Conservation (phyloP, 2,113 vertebrate genomes). For the Hipposideros armiger region DNA sequence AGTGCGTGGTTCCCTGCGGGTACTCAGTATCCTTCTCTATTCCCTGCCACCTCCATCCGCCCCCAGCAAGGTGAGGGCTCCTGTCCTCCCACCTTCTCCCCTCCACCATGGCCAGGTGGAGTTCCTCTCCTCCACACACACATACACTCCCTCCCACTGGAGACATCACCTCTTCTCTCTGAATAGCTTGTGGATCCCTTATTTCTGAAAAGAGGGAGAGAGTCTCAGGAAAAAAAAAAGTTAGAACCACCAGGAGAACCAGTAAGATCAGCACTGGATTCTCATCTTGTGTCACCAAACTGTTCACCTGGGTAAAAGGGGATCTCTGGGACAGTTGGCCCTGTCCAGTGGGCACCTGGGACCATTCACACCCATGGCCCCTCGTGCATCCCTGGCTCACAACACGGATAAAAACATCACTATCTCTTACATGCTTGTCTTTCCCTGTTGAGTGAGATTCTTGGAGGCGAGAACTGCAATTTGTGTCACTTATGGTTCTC, state of each 20-base stretch:
- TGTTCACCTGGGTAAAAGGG: rapidly evolving
- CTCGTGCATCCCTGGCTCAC: neutral
- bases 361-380: rapidly evolving
- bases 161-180: too few relatives aligned
- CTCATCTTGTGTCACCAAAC: neutral
- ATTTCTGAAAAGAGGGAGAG: neutral
- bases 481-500: neutral
- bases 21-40: neutral
- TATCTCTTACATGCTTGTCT: neutral
- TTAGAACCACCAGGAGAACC: neutral
- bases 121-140: neutral
- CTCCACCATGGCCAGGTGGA: neutral
- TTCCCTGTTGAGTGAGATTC: neutral
- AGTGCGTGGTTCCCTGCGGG: rapidly evolving
- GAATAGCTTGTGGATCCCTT: too few relatives aligned
- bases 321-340: neutral
- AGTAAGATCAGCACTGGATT: neutral
- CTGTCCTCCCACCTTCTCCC: neutral
- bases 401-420: neutral
- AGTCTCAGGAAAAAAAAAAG: neutral
- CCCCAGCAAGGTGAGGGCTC: neutral
- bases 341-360: neutral
- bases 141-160: neutral
- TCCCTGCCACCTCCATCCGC: neutral
- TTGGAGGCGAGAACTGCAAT: neutral